A percentile compares a stretch with the other conserved stretches of the same genome.
Conservation (phyloP, 2,113 vertebrate genomes). For the Calypte anna region DNA sequence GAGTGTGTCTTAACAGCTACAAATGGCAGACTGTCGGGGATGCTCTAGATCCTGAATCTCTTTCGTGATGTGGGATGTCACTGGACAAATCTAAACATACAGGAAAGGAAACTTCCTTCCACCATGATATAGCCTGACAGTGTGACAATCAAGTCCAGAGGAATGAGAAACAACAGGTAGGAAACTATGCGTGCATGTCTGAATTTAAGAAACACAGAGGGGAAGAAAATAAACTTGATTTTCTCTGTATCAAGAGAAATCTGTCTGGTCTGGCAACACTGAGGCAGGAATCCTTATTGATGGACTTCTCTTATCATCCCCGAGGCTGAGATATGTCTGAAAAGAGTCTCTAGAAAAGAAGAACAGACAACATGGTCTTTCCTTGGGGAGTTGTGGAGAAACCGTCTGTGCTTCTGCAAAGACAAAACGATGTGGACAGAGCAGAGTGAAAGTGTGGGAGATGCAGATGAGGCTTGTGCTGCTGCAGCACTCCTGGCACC, state of each 20-base stretch:
- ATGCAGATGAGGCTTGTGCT: not conserved
- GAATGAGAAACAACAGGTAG: not conserved
- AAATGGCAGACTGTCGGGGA: not conserved
- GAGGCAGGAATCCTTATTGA: not conserved
- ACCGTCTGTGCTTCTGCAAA: not conserved
- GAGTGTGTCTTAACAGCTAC: not conserved
- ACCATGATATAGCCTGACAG: not conserved
- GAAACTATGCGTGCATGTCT: rapidly evolving
- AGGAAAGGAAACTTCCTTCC: not conserved
- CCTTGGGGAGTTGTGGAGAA: not conserved
- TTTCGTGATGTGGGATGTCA: not conserved
- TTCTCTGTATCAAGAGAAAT: not conserved
- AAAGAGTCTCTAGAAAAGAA: not conserved
- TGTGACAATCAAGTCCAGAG: not conserved
- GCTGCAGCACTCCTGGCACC: not conserved
- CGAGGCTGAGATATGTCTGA: not conserved
- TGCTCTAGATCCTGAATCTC: not conserved
- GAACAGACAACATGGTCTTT: not conserved
- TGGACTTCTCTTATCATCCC: not conserved
- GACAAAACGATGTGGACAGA: not conserved
- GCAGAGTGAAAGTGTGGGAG: not conserved
- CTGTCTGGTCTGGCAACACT: not conserved
- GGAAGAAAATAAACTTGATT: not conserved
- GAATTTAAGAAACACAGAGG: not conserved
- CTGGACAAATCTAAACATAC: not conserved